Percentiles rank a stretch among this genome's conserved stretches.
These are phyloP conservation scores for Eudorcas thomsonii DNA, from an alignment of 2,113 vertebrate genomes.

Conservation along the genomic window DNA sequence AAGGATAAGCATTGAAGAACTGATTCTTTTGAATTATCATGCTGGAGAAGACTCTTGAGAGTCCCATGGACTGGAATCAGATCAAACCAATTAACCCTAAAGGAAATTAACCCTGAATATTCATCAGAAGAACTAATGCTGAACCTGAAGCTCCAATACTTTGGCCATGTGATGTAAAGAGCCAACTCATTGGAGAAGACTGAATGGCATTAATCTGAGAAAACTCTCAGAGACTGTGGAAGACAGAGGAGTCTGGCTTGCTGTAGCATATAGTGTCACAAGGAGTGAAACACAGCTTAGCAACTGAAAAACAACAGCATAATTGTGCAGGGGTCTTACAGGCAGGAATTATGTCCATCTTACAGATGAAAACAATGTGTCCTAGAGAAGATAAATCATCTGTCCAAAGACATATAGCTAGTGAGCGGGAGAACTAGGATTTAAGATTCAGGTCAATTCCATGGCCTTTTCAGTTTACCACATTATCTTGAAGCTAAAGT, in stretches of 20 bases:
- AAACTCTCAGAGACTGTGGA: background rate
- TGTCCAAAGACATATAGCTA: background rate
- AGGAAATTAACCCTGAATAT: background rate
- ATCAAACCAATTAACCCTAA: background rate
- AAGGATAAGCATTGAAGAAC: background rate
- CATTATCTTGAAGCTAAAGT: background rate
- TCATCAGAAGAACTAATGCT: background rate
- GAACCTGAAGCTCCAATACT: background rate
- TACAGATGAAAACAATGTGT: background rate
- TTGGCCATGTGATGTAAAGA: background rate
- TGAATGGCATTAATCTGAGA: background rate
- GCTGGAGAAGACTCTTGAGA: background rate
- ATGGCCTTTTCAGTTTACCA: background rate
- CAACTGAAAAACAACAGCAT: background rate
- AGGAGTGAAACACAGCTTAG: background rate
- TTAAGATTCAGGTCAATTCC: background rate
- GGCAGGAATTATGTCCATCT: background rate
- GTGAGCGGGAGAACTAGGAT: background rate
- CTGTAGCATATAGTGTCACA: rapidly evolving
- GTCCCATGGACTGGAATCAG: background rate
- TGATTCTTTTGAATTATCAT: background rate
- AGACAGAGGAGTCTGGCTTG: background rate
- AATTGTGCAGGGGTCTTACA: background rate
- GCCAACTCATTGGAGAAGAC: background rate
- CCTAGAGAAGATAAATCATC: background rate